Evolutionary conservation across 2,888 invertebrate species (phyloP), one percentile per base, ranked within the genome.

Genomic region (Acrobasis consociella): DNA sequence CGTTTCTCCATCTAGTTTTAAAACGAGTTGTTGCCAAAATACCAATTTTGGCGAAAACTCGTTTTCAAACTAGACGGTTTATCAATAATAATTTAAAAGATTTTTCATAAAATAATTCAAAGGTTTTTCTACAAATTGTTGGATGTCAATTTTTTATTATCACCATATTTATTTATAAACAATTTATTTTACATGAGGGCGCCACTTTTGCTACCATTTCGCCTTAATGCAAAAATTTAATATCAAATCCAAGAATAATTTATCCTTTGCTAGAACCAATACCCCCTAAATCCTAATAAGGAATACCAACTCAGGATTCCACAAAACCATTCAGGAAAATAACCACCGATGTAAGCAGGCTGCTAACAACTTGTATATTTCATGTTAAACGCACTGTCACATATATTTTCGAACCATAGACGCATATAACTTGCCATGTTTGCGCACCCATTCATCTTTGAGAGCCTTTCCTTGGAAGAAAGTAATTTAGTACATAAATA

Each of bases 361-460:
- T 55, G 42, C 66, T 67, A 71, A 69, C 70, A 67, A 69, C 64
- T 65, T 49, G 65, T 61, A 69, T 71, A 72, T 71, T 70, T 72
- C 69, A 72, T 67, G 65, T 66, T 67, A 71, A 70, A 68, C 67
- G 66, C 67, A 65, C 69, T 73, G 72, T 73, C 77, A 71, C 74
- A 72, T 79, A 80, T 72, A 73, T 79, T 71, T 69, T 53, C 31
- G 9, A 38, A 31, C 46, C 46, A 55, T 60, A 60, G 63, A 46
- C 37, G 51, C 42, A 31, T 22, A 58, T 49, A 49, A 31, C 49
- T 38, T 22, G 60, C 39, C 16, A 42, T 9, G 7, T 16, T 56
- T 42, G 2, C 17, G 22, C 22, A 56, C 56, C 17, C 56, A 9
- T 16, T 7, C 22, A 42, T 11, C 17, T 42, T 52, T 56, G 8